These are phyloP conservation scores for Elephas maximus DNA, from an alignment of 2,113 vertebrate genomes.

Conservation along the genomic window DNA sequence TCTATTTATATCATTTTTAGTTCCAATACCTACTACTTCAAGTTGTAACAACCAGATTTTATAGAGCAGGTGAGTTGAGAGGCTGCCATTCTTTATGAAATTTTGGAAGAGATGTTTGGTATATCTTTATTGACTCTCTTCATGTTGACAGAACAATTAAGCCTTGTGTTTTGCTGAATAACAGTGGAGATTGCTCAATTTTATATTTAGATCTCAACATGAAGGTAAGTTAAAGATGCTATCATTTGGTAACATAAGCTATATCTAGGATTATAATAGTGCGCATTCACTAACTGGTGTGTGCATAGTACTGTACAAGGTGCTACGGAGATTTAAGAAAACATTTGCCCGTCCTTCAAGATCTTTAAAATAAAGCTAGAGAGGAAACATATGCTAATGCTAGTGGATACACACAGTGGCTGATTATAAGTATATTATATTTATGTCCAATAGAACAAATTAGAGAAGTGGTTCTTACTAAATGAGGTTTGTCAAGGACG, in stretches of 20 bases:
- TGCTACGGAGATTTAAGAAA: not conserved
- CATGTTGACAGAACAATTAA: not conserved
- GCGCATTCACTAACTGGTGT: not conserved
- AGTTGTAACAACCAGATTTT: conserved; percentile 60
- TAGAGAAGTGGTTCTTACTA: not conserved
- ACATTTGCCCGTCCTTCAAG: not conserved
- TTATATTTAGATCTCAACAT: not conserved
- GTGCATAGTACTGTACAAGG: not conserved
- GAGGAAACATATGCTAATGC: not conserved
- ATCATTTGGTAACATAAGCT: not conserved
- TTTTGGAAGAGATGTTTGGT: conserved; percentile 25
- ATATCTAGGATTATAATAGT: too few species aligned
- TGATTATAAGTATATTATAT: not conserved
- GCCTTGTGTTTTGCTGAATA: not conserved
- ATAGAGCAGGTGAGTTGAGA: conserved; percentile 62
- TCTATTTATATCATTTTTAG: conserved; percentile 58
- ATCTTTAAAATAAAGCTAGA: not conserved
- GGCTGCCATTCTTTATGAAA: not conserved
- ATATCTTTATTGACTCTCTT: conserved; percentile 14
- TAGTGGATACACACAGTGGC: not conserved
- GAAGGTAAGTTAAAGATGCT: not conserved
- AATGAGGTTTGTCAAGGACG: not conserved
- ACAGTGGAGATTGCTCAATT: not conserved
- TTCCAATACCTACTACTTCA: conserved; percentile 61
- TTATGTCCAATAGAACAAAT: not conserved